These are phyloP conservation scores for Sclerodermus sp. DNA, from an alignment of 2,888 invertebrate species.

Conservation along the genomic window DNA sequence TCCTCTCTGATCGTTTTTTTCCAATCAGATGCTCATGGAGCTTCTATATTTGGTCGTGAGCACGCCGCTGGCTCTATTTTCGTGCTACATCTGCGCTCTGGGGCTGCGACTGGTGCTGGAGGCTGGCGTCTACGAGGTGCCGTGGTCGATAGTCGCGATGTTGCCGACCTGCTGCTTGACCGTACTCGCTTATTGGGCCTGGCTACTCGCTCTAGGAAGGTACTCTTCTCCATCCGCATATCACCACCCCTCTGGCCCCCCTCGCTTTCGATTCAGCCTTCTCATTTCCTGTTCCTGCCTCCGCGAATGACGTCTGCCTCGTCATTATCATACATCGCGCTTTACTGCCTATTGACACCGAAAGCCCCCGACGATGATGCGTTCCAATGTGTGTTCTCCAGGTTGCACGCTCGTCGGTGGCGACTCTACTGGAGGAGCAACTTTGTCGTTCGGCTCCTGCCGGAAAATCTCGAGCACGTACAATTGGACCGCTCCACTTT, in stretches of 20 bases:
- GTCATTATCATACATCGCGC: too few species aligned
- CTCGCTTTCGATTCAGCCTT: too few species aligned
- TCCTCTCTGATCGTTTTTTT: too few species aligned
- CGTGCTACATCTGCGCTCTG: slow-evolving; percentile 49
- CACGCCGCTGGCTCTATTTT: slow-evolving; percentile 51
- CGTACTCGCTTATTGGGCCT: slow-evolving; percentile 53
- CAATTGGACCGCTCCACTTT: too few species aligned
- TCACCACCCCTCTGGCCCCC: too few species aligned
- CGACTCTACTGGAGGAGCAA: slow-evolving; percentile 51
- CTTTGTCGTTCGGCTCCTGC: slow-evolving; percentile 47
- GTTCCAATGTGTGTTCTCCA: slow-evolving; percentile 18
- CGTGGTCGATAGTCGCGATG: slow-evolving; percentile 53
- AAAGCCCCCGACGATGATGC: too few species aligned
- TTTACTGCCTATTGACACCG: too few species aligned
- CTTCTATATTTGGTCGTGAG: slow-evolving; percentile 49
- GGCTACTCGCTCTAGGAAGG: slow-evolving; percentile 53
- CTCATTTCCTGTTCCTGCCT: too few species aligned
- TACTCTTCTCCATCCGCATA: slow-evolving; percentile 17
- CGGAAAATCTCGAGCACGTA: slow-evolving; percentile 24
- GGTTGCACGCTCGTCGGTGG: slow-evolving; percentile 52
- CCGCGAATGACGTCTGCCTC: too few species aligned
- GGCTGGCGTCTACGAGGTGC: slow-evolving; percentile 45
- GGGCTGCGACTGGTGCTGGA: slow-evolving; percentile 45
- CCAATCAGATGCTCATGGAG: slow-evolving; percentile 51
- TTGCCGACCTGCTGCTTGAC: slow-evolving; percentile 52